Evolutionary conservation across 2,888 invertebrate genomes (phyloP), one percentile per base, ranked within the genome.

Genomic region (Calameuta idolon): DNA sequence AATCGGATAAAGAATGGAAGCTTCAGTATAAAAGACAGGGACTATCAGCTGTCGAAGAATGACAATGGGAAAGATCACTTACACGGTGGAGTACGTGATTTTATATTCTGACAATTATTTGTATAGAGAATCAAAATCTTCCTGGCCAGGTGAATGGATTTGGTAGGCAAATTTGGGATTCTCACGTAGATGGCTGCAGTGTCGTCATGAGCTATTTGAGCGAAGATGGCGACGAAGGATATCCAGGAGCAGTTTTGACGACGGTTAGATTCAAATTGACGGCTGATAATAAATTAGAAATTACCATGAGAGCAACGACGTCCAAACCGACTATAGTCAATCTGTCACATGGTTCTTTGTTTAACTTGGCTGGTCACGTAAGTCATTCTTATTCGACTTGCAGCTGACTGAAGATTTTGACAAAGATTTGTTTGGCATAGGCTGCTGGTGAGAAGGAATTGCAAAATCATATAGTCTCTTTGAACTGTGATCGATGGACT

Each of bases 401-500:
- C 11, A 55, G 23, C 9, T 55, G n/a, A 9, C 9, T 23, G 1
- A n/a, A 4, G 23, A 34, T 71, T 31, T 71, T 1, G 12, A 31
- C 12, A 69, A 77, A 71, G 37, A 76, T 77, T 55, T 69, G 75
- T 79, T 69, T 69, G 33, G 81, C 83, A 30, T 87, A 95, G 95
- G 93, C 93, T 75, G 87, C 94, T 34, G 96, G 96, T 0, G 91
- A 93, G 12, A 92, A 92, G 11, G 93, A 93, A 79, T 90, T 96
- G 82, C 93, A 94, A 85, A 94, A 95, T 33, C 97, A 97, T 89
- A 92, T 93, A 69, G 91, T 97, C 69, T 93, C 94, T 23, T 94
- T 98, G 34, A 96, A 96, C 88, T 96, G 97, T 23, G 95, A 96
- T 89, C 93, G 94, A 80, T 96, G 95, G 85, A 96, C 96, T 0